Base-by-base conservation (phyloP, 1,140 invertebrate species). In the Papilio polyxenes region DNA sequence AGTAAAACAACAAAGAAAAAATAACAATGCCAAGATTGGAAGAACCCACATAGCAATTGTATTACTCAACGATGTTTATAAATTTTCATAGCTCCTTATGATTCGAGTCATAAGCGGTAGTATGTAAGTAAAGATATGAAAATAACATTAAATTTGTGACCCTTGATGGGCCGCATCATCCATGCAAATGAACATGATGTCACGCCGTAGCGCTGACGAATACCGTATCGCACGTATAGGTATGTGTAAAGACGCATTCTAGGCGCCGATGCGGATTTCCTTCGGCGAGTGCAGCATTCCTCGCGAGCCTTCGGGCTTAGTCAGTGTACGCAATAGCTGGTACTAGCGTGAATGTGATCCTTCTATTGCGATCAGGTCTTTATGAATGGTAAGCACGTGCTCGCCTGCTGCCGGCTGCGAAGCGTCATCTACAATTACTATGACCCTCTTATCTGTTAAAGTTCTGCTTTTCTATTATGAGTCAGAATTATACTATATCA, bases 191-290 rank as follows among this genome's bases (percentile, higher is more conserved):
- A 85, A 85, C 83, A 90, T 93, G 91, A 93, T 91, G 88, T 92
- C 90, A 92, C 86, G 86, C 83, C 82, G 86, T 87, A 87, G 82
- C 87, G 86, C 85, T 86, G 88, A 87, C 85, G 85, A 87, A 83
- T 85, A 86, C 82, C 83, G 75, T 87, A 87, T 87, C 79, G 80
- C 72, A 83, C 81, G 83, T 80, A 80, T 77, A 83, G 82, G 80
- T 84, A 87, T 87, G 86, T 85, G 86, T 84, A 83, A 89, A 86
- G 85, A 82, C 83, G 85, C 82, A 88, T 87, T 80, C 78, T 80
- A 89, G 89, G 90, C 91, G 92, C 89, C 89, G 84, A 89, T 86
- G 89, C 92, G 91, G 92, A 94, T 93, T 92, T 93, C 92, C 91
- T 91, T 90, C 88, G 88, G 84, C 87, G 84, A 88, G 85, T 90